Evolutionary conservation across 2,888 invertebrate species (phyloP), one percentile per base, ranked within the genome.

Genomic region (Lingula anatina): DNA sequence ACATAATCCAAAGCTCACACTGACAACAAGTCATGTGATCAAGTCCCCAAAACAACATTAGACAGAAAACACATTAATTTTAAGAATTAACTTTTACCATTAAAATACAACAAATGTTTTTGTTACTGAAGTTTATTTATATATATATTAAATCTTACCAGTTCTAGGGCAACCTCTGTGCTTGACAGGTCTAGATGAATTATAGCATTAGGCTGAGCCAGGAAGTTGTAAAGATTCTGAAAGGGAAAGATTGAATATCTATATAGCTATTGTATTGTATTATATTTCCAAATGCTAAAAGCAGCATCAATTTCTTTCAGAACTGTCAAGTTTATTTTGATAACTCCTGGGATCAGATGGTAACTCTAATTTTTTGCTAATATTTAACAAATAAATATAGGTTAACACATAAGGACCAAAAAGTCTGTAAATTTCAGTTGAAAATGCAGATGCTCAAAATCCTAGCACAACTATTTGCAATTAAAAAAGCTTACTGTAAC

Each of bases 221-320:
- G 82, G 75, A 95, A 94, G 76, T 89, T 91, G 79, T 90, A 90
- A 72, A 95, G 81, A 81, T 89, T 89, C 93, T 94, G 83, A 27
- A 74, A 70, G 46, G 60, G 47, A 44, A 39, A 21, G 46, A 44
- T 20, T 42, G 25, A 27, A 47, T 36, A 48, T 89, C 83, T 95
- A 95, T 74, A 95, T 82, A 59, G 89, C 88, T 59, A 90, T 89
- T 79, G 95, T 95, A 40, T 94, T 95, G 66, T 89, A 88, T 53
- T 92, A 90, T 73, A 97, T 84, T 82, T 96, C 93, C 75, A 97
- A 83, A 80, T 91, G 87, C n/a, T n/a, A n/a, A n/a, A n/a, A n/a
- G n/a, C n/a, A n/a, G n/a, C n/a, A n/a, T n/a, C n/a, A n/a, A n/a
- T n/a, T n/a, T n/a, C n/a, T n/a, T n/a, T n/a, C n/a, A n/a, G n/a